These are phyloP conservation scores for Onthophagus taurus DNA, from an alignment of 1,140 invertebrate genomes.

Conservation along the genomic window DNA sequence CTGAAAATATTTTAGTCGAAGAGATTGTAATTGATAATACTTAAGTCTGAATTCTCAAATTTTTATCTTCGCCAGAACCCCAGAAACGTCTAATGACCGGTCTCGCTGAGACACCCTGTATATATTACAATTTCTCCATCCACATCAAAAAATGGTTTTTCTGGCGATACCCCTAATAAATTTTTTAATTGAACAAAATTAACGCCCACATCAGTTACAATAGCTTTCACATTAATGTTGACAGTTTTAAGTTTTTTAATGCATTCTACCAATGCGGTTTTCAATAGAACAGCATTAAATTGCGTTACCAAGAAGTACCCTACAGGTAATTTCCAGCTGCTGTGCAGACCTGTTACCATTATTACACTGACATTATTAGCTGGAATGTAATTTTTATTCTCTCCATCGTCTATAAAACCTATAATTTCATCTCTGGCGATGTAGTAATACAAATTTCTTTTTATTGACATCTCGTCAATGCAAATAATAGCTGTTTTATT, in stretches of 20 bases:
- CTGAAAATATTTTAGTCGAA: too few species aligned
- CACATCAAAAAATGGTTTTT: conserved; percentile 21
- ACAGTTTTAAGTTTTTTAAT: conserved; percentile 19
- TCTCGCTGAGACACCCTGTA: too few species aligned
- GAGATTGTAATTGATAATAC: too few species aligned
- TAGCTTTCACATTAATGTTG: conserved; percentile 19
- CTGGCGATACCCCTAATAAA: conserved; percentile 15
- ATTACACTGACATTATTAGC: conserved; percentile 6
- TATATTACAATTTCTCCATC: conserved; percentile 19
- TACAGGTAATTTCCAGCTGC: conserved; percentile 26
- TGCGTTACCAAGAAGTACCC: conserved; percentile 20
- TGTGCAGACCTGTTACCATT: conserved; percentile 21
- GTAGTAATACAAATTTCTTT: conserved; percentile 4
- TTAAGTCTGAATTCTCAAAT: too few species aligned
- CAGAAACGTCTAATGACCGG: too few species aligned
- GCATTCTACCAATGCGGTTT: conserved; percentile 17
- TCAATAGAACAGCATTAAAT: too few species aligned
- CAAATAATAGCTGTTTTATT: background rate
- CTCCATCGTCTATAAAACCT: conserved; percentile 1
- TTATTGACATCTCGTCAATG: conserved; percentile 10
- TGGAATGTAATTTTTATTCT: background rate
- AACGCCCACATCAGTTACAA: conserved; percentile 20
- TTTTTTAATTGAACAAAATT: conserved; percentile 22
- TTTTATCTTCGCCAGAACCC: too few species aligned
- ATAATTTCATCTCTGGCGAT: conserved; percentile 6